Conservation (phyloP, 2,888 invertebrate species). For the Bimastos eiseni region DNA sequence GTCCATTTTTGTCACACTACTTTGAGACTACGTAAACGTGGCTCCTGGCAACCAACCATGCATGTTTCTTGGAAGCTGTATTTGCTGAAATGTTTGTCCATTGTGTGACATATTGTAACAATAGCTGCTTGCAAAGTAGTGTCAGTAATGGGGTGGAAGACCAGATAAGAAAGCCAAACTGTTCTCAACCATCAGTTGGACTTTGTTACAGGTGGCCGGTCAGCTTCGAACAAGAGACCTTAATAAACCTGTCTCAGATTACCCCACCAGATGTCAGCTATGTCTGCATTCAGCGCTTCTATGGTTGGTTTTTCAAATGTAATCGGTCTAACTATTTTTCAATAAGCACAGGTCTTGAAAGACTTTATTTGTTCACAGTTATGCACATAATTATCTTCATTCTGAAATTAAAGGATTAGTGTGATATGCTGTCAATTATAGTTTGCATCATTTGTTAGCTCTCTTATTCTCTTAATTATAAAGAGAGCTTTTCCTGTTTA, state of each 20-base stretch:
- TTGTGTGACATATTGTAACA: background rate
- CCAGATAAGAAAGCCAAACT: background rate
- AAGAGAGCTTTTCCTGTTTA: background rate
- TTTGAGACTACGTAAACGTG: background rate
- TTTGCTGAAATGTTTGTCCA: background rate
- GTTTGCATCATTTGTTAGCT: background rate
- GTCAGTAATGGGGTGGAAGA: background rate
- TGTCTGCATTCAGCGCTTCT: conserved; percentile 23
- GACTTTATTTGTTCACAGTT: too few relatives aligned
- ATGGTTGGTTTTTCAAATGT: conserved; percentile 29
- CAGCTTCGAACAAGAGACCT: conserved; percentile 27
- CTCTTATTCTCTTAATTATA: background rate
- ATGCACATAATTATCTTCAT: background rate
- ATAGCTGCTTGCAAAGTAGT: background rate
- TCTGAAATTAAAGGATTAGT: background rate
- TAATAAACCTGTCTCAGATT: conserved; percentile 31
- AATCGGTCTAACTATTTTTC: background rate
- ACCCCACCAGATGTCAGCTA: conserved; percentile 8
- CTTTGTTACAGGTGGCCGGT: conserved; percentile 33
- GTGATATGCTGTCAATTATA: background rate
- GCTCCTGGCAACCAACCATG: background rate
- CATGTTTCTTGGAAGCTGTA: background rate
- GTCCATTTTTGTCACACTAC: background rate
- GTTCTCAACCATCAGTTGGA: background rate
- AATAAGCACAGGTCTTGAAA: background rate